Conservation (phyloP, 2,113 vertebrate species). For the Platichthys stellatus region DNA sequence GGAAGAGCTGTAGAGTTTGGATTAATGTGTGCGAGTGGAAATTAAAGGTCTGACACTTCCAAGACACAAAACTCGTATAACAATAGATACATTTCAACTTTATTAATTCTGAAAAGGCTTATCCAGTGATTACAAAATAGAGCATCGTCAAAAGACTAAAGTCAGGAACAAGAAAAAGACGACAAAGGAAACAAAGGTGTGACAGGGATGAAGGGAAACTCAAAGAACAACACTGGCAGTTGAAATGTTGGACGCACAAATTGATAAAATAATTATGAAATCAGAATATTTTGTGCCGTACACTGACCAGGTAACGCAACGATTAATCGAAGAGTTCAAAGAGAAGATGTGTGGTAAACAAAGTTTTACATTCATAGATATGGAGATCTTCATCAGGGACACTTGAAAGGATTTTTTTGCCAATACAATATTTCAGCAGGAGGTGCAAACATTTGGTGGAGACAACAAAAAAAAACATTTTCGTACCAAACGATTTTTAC, state of each 20-base stretch:
- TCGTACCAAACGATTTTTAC: background rate
- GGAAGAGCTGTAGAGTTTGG: background rate
- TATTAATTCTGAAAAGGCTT: constrained; percentile 71
- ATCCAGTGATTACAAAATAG: constrained; percentile 68
- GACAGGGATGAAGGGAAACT: constrained; percentile 30
- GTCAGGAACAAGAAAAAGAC: constrained; percentile 34
- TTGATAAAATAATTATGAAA: background rate
- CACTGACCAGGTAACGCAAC: background rate
- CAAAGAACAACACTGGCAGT: constrained; percentile 11
- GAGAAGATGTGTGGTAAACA: background rate
- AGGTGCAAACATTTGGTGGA: constrained; percentile 53
- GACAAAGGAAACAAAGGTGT: constrained; percentile 2
- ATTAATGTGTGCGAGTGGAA: background rate
- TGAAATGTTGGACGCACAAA: constrained; percentile 22
- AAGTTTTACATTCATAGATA: constrained; percentile 45
- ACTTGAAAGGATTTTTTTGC: background rate
- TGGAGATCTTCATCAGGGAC: constrained; percentile 21
- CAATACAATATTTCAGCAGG: constrained; percentile 25
- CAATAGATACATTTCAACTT: constrained; percentile 54
- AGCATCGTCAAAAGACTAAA: constrained; percentile 44
- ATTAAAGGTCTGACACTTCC: background rate
- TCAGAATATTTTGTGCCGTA: background rate
- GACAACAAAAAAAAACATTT: background rate
- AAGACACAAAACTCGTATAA: constrained; percentile 1
- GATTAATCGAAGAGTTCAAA: background rate